Conservation (phyloP, 2,113 vertebrate genomes). For the Colinus virginianus region DNA sequence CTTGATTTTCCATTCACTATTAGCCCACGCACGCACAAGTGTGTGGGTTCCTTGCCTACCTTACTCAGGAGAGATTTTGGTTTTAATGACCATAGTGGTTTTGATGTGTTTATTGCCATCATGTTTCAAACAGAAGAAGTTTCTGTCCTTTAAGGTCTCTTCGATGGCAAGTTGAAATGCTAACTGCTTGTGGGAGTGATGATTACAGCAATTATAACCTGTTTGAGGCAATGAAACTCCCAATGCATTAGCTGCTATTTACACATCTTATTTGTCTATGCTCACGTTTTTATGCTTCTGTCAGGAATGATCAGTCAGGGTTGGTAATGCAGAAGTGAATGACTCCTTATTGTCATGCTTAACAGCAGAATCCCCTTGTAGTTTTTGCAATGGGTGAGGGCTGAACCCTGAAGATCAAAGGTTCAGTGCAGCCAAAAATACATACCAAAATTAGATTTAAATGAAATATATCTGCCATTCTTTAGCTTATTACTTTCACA, state of each 20-base stretch:
- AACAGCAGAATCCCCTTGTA: background rate
- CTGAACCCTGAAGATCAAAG: background rate
- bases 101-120: background rate
- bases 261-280: conserved; percentile 5
- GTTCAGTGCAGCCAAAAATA: background rate
- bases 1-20: background rate
- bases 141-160: background rate
- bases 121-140: background rate
- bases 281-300: conserved; percentile 16
- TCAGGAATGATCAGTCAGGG: background rate
- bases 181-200: conserved; percentile 11
- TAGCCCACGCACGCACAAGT: background rate
- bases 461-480: background rate
- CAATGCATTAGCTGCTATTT: conserved; percentile 21
- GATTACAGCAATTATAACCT: conserved; percentile 53
- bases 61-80: background rate
- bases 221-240: conserved; percentile 18
- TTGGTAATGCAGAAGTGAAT: background rate
- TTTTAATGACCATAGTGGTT: background rate
- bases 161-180: background rate
- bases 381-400: background rate
- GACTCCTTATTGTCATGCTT: background rate
- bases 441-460: background rate
- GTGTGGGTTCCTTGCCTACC: background rate
- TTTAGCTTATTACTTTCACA: background rate